Evolutionary conservation across 2,113 vertebrate species (phyloP).

Genomic region (Opisthocomus hoazin): DNA sequence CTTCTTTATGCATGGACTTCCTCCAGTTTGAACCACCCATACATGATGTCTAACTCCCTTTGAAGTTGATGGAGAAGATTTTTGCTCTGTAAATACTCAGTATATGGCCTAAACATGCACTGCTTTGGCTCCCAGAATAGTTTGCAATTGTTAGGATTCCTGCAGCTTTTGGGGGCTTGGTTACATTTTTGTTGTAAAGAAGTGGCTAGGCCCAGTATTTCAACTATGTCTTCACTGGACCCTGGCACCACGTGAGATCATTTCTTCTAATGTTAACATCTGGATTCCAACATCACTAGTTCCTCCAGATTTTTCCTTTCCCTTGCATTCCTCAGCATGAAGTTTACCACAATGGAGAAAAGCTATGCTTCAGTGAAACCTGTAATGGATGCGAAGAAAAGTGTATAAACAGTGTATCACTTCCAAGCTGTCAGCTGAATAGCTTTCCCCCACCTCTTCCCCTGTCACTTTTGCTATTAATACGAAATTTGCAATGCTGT

Average conservation of each 20-base stretch:
- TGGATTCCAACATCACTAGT: neutral
- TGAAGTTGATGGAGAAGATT: neutral
- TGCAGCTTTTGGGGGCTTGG: neutral
- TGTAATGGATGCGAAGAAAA: neutral
- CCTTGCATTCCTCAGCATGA: neutral
- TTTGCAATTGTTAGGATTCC: neutral
- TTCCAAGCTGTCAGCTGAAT: neutral
- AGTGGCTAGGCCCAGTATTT: neutral
- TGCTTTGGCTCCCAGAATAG: neutral
- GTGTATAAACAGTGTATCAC: neutral
- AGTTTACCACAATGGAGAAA: neutral
- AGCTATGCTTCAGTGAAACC: neutral
- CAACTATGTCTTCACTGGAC: neutral
- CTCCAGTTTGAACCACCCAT: constrained; percentile 8
- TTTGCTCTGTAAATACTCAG: neutral
- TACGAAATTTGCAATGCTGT: neutral
- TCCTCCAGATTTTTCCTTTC: constrained; percentile 8
- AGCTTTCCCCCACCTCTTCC: neutral
- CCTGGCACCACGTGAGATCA: neutral
- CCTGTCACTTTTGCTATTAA: neutral
- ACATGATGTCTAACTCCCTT: neutral
- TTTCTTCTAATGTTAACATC: neutral
- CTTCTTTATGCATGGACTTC: constrained; percentile 4
- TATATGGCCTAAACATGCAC: neutral
- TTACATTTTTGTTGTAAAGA: neutral